Percentiles rank a stretch among this genome's conserved stretches.
These are phyloP conservation scores for Orthosia gothica DNA, from an alignment of 2,888 invertebrate genomes.

Conservation along the genomic window DNA sequence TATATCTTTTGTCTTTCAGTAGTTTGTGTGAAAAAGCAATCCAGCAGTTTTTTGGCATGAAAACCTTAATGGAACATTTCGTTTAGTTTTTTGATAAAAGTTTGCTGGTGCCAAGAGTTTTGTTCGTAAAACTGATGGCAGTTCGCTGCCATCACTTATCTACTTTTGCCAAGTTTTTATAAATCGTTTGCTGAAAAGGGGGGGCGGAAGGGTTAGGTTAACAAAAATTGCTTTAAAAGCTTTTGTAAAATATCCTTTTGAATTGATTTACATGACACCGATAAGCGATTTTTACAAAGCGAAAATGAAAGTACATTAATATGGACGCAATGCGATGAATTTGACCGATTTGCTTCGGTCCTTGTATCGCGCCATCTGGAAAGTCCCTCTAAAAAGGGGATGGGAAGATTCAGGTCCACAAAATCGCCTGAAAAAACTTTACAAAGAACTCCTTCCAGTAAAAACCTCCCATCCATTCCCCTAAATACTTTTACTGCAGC, in stretches of 20 bases:
- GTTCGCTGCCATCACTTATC: constrained; percentile 2
- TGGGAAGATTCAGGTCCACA: not conserved
- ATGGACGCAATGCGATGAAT: too few species aligned
- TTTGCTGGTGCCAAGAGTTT: constrained; percentile 15
- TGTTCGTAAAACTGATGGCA: constrained; percentile 10
- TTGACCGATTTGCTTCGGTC: too few species aligned
- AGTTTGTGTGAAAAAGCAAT: constrained; percentile 15
- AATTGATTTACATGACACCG: too few species aligned
- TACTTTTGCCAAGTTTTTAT: constrained; percentile 19
- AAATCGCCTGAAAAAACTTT: not conserved
- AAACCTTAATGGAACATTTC: constrained; percentile 6
- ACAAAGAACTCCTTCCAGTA: not conserved
- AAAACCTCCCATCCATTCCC: not conserved
- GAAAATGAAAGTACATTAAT: too few species aligned
- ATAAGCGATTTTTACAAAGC: too few species aligned
- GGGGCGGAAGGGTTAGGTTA: not conserved
- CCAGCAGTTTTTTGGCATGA: constrained; percentile 18
- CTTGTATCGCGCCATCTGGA: too few species aligned
- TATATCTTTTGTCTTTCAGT: constrained; percentile 12
- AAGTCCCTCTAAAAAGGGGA: too few species aligned
- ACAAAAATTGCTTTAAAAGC: too few species aligned
- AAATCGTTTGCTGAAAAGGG: not conserved
- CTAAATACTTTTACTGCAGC: constrained; percentile 25
- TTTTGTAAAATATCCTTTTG: too few species aligned
- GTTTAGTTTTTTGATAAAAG: constrained; percentile 12